Evolutionary conservation across 1,140 invertebrate genomes (phyloP).

Genomic region (Hyposmocoma kahamanoa): DNA sequence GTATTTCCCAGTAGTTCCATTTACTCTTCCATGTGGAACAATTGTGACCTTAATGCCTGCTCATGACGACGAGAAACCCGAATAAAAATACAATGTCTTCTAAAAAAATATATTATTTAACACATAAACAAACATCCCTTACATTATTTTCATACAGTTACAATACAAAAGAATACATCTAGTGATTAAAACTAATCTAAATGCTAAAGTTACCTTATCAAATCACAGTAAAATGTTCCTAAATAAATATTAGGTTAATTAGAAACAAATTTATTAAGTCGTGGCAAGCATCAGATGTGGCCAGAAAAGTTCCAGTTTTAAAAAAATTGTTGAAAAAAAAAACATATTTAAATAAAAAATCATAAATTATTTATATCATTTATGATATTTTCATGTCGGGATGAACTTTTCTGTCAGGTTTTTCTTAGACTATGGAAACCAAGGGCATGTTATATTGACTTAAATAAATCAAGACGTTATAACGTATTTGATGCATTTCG

Average conservation of each 20-base stretch:
- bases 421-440: not conserved
- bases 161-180: conserved; percentile 12
- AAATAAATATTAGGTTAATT: conserved; percentile 10
- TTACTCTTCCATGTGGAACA: too few relatives aligned
- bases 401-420: too few relatives aligned
- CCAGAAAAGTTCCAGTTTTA: not conserved
- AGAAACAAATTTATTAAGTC: not conserved
- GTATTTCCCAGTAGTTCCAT: too few relatives aligned
- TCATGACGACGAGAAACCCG: too few relatives aligned
- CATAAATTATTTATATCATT: not conserved
- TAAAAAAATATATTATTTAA: conserved; percentile 2
- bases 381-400: too few relatives aligned
- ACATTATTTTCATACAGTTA: conserved; percentile 16
- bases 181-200: conserved; percentile 28
- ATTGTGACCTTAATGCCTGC: too few relatives aligned
- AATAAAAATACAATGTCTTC: not conserved
- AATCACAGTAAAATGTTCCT: conserved; percentile 42
- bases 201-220: conserved; percentile 29
- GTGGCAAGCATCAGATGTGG: conserved; percentile 3
- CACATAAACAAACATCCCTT: conserved; percentile 1
- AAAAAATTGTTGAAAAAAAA: not conserved
- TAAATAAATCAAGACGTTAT: too few relatives aligned
- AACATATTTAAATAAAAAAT: not conserved
- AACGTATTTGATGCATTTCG: too few relatives aligned
- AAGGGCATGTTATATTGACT: too few relatives aligned